A percentile compares a stretch with the other conserved stretches of the same genome.
phyloP scores from a whole-genome alignment of 1,140 invertebrate genomes.

The Drosophila sechellia region DNA sequence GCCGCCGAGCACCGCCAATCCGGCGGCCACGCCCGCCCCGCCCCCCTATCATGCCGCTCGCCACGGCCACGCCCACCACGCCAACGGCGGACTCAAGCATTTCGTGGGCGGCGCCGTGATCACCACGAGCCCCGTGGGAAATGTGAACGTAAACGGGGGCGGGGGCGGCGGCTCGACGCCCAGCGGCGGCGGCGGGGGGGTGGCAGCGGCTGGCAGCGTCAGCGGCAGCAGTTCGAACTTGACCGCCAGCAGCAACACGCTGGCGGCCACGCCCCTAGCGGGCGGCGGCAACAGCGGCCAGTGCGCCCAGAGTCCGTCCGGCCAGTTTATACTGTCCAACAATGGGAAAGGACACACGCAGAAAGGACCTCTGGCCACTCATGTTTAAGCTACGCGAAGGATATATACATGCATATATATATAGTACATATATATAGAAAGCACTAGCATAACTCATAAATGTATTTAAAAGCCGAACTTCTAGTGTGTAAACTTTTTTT shows the following conservation, averaged over 20 bases:
- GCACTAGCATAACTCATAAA: slow-evolving; percentile 44
- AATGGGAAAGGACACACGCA: slow-evolving; percentile 81
- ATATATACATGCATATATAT: background rate
- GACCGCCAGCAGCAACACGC: slow-evolving; percentile 80
- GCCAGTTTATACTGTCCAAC: slow-evolving; percentile 83
- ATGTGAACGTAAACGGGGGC: slow-evolving; percentile 13
- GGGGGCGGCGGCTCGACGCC: slow-evolving; percentile 5
- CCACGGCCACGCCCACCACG: slow-evolving; percentile 55
- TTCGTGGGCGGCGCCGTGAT: slow-evolving; percentile 39
- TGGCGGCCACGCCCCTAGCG: slow-evolving; percentile 75
- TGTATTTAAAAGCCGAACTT: slow-evolving; percentile 48
- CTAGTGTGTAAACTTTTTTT: slow-evolving; percentile 40
- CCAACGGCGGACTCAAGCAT: slow-evolving; percentile 69
- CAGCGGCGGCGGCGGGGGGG: slow-evolving; percentile 8
- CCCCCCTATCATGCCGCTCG: slow-evolving; percentile 88
- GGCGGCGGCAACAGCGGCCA: slow-evolving; percentile 8
- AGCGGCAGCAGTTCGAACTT: slow-evolving; percentile 82
- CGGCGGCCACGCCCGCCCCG: slow-evolving; percentile 91
- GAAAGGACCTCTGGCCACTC: slow-evolving; percentile 81
- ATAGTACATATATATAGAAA: background rate
- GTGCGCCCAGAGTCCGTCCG: slow-evolving; percentile 80
- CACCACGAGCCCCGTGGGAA: slow-evolving; percentile 33
- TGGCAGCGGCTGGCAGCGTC: slow-evolving; percentile 54
- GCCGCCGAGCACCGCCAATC: slow-evolving; percentile 88
- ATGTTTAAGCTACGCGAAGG: slow-evolving; percentile 63